Base-by-base conservation (phyloP, 2,888 invertebrate species). In the Agrilus biguttatus region DNA sequence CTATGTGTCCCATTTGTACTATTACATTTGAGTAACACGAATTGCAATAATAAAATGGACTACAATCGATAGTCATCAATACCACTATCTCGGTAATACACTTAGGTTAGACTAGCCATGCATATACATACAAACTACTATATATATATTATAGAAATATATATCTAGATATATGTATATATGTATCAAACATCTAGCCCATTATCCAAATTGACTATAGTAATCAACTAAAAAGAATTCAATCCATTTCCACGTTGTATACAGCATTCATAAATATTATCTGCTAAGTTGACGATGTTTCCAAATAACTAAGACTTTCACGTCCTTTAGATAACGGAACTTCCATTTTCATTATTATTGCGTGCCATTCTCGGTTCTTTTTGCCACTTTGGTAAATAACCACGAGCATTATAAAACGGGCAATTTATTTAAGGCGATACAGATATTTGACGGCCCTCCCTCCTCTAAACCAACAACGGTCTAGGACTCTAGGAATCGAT, bases 121-220 rank as follows among this genome's bases (percentile, higher is more conserved):
- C 48, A 48, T 47, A 48, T 47, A 10, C 10, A 28, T 36, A 17
- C 2, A 35, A 8, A 35, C 14, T 36, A 36, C 8, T 12, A 36
- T n/a, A 17, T 12, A 36, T 36, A 36, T 36, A 36, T 12, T 36
- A 36, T 36, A 38, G 34, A 21, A 38, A 38, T 14, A 37, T 8
- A 37, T n/a, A n/a, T n/a, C n/a, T n/a, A n/a, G 17, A 37, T 14
- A 19, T 28, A 32, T 42, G n/a, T n/a, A 42, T 55, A 57, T 55
- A 62, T 62, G 61, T 62, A 64, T 64, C 65, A 64, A 63, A 65
- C 61, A 64, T 64, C 62, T 61, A 28, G 57, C 58, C 64, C 65
- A 65, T 65, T 65, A 65, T 63, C 63, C 63, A 65, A 65, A 65
- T 65, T 65, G 65, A 63, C 62, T 62, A 58, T 59, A 51, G 63